A percentile compares a stretch with the other conserved stretches of the same genome.
Evolutionary conservation across 2,113 vertebrate genomes (phyloP).

Genomic region (Oncorhynchus clarkii): DNA sequence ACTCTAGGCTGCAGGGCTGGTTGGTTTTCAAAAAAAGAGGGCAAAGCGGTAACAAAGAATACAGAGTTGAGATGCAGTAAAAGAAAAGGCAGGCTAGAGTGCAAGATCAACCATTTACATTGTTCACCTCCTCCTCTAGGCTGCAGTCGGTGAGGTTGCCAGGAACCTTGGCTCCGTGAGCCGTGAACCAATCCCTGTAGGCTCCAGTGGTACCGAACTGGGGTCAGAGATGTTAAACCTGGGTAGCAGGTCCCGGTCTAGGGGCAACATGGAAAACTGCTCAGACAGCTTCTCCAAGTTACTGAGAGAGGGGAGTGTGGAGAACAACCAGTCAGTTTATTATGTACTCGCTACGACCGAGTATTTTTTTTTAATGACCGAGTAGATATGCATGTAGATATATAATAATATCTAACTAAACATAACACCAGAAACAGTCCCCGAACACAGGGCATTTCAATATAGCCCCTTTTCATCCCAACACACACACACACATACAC

Average conservation of each 20-base stretch:
- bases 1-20: neutral
- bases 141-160: slow-evolving; percentile 64
- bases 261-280: neutral
- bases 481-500: no score
- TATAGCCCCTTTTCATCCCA: no score
- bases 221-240: slow-evolving; percentile 33
- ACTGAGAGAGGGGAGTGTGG: slow-evolving; percentile 51
- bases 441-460: no score
- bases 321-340: neutral
- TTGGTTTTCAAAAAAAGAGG: neutral
- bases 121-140: slow-evolving; percentile 73
- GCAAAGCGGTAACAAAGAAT: neutral
- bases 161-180: neutral
- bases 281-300: slow-evolving; percentile 53
- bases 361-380: no score
- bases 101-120: slow-evolving; percentile 51
- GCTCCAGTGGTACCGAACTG: slow-evolving; percentile 26
- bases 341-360: no score
- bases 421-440: no score
- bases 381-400: no score
- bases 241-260: slow-evolving; percentile 25
- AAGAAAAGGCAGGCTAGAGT: neutral
- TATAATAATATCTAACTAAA: no score
- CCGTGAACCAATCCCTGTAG: slow-evolving; percentile 71
- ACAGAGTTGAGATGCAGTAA: neutral